Base-by-base conservation (phyloP, 2,888 invertebrate species). In the Eudasyphora cyanicolor region DNA sequence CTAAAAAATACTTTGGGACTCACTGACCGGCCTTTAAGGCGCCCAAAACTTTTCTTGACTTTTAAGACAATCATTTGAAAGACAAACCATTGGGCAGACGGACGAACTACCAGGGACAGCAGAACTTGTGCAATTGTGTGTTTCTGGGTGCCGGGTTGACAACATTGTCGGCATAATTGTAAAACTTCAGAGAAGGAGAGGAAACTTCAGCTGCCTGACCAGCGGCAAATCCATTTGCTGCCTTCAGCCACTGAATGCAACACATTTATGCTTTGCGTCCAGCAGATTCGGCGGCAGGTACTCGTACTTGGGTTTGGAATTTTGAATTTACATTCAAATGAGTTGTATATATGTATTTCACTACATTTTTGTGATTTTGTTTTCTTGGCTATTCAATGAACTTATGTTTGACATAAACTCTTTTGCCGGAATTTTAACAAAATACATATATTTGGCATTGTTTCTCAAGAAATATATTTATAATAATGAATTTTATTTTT, bases 91-190 rank as follows among this genome's bases (percentile, higher is more conserved):
- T 3, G 17, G 49, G 49, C 19, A 12, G 51, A 51, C 8, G 7
- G 51, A 49, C 49, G 19, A 5, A 49, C 19, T n/a, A 17, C 3
- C 17, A 17, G 49, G n/a, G 45, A n/a, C 51, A 51, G 35, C 35
- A 35, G 81, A 73, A 70, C 57, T 35, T 77, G n/a, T 82, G 21
- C 17, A 75, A 57, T 42, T 76, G 29, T 57, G 19, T 57, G 6
- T 70, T 73, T 17, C n/a, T 60, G 77, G 77, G 82, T 82, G 76
- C 71, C 51, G 79, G 38, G 32, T 74, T 83, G 76, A 79, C 79
- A 83, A 83, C 79, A 83, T 83, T 79, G 79, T 83, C 82, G 82
- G 82, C 79, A 83, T 83, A 73, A 76, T 83, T 78, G 49, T 74
- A 67, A 60, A 42, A 57, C 57, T 14, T 57, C 57, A 57, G 27